Evolutionary conservation across 2,888 invertebrate species (phyloP).

Genomic region (Himalopsyche tibetana): DNA sequence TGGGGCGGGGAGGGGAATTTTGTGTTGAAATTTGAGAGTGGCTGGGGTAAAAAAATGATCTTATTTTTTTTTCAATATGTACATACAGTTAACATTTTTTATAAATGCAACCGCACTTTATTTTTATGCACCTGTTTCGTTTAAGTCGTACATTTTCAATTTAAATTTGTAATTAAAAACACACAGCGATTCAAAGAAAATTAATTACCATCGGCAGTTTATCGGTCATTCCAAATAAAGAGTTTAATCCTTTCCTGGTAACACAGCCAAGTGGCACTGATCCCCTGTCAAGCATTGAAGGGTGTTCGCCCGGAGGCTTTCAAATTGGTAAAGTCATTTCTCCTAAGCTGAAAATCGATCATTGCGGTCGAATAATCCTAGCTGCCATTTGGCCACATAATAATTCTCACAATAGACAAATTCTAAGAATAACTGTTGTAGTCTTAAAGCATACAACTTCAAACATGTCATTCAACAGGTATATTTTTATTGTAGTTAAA

Average conservation of each 20-base stretch:
- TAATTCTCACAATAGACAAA: neutral
- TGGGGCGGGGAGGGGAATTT: too few species aligned
- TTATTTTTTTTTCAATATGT: too few species aligned
- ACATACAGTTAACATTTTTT: too few species aligned
- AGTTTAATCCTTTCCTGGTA: neutral
- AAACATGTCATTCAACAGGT: neutral
- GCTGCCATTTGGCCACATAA: neutral
- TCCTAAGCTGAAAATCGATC: slow-evolving; percentile 27
- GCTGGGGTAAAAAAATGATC: too few species aligned
- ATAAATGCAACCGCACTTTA: too few species aligned
- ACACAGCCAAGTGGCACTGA: neutral
- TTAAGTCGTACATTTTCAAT: too few species aligned
- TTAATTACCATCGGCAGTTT: neutral
- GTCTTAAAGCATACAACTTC: neutral
- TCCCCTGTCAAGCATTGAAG: neutral
- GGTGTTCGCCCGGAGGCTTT: neutral
- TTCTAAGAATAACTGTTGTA: slow-evolving; percentile 9
- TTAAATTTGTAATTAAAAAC: too few species aligned
- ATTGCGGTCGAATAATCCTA: slow-evolving; percentile 43
- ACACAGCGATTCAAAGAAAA: neutral
- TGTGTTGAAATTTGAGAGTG: too few species aligned
- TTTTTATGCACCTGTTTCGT: too few species aligned
- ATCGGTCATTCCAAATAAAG: slow-evolving; percentile 1
- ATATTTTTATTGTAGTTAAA: neutral
- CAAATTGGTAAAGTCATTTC: slow-evolving; percentile 8